phyloP scores from a whole-genome alignment of 2,797 vertebrate species.

The Syngnathus acus region DNA sequence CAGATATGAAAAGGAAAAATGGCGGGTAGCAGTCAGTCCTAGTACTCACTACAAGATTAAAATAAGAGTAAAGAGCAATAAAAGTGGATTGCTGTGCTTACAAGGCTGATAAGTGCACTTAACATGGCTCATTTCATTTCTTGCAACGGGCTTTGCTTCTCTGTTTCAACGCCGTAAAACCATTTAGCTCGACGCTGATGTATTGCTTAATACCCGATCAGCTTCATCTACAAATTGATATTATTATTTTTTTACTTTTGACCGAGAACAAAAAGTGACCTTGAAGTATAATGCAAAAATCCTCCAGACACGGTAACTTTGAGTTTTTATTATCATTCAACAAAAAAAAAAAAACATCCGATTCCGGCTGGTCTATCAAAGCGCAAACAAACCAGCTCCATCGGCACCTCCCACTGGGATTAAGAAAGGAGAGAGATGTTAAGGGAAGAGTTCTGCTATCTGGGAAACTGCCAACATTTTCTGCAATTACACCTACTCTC shows the following conservation, averaged over 20 bases:
- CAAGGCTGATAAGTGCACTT: background rate
- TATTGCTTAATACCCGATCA: background rate
- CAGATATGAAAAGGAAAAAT: background rate
- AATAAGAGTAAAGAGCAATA: background rate
- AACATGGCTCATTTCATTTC: background rate
- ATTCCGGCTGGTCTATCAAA: conserved; percentile 19
- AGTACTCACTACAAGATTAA: background rate
- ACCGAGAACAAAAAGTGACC: background rate
- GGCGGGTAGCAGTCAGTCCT: background rate
- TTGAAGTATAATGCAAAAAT: background rate
- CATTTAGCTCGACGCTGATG: background rate
- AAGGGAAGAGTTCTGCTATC: conserved; percentile 26
- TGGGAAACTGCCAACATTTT: conserved; percentile 35
- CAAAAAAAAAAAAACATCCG: background rate
- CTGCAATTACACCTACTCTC: conserved; percentile 56
- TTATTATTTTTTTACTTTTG: background rate
- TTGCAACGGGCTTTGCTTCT: background rate
- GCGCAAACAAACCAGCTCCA: conserved; percentile 16
- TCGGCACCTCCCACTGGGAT: conserved; percentile 25
- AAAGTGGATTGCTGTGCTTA: background rate
- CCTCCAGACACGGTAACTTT: background rate
- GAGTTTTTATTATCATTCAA: background rate
- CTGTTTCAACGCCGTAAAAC: background rate
- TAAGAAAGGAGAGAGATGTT: conserved; percentile 19
- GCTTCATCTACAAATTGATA: background rate